These are phyloP conservation scores for Chelonus formosanus DNA, from an alignment of 2,888 invertebrate genomes.

Conservation along the genomic window DNA sequence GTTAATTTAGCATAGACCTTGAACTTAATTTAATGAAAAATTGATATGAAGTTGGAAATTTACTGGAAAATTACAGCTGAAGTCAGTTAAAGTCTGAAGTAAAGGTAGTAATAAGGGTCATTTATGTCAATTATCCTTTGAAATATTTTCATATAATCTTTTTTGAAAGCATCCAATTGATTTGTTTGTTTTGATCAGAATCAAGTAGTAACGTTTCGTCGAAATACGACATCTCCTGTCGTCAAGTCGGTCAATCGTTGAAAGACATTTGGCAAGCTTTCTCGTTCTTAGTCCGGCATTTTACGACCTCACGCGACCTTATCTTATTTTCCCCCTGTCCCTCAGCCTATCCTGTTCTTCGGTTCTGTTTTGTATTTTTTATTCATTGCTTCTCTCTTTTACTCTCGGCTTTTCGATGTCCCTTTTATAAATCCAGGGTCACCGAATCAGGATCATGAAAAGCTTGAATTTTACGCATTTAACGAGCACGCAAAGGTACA, in stretches of 20 bases:
- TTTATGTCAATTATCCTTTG: too few relatives aligned
- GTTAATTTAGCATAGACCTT: too few relatives aligned
- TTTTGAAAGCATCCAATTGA: conserved; percentile 27
- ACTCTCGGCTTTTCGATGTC: background rate
- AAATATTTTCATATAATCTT: background rate
- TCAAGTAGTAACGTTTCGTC: conserved; percentile 23
- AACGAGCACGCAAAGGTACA: too few relatives aligned
- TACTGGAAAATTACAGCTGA: too few relatives aligned
- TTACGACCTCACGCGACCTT: conserved; percentile 41
- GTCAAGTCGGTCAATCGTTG: conserved; percentile 45
- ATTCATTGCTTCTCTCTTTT: conserved; percentile 6
- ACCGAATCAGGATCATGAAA: too few relatives aligned
- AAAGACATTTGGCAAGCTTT: conserved; percentile 42
- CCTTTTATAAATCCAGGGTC: too few relatives aligned
- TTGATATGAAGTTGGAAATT: too few relatives aligned
- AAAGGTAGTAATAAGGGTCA: background rate
- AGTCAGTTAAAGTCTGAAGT: conserved; percentile 3
- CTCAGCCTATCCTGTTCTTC: background rate
- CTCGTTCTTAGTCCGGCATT: conserved; percentile 35
- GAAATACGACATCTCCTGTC: conserved; percentile 40
- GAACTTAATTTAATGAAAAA: too few relatives aligned
- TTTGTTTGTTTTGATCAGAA: background rate
- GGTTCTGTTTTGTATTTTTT: too few relatives aligned
- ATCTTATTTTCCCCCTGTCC: conserved; percentile 12
- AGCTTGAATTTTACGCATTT: too few relatives aligned